Conservation (phyloP, 2,888 invertebrate genomes). For the Dicyrtoma fusca region DNA sequence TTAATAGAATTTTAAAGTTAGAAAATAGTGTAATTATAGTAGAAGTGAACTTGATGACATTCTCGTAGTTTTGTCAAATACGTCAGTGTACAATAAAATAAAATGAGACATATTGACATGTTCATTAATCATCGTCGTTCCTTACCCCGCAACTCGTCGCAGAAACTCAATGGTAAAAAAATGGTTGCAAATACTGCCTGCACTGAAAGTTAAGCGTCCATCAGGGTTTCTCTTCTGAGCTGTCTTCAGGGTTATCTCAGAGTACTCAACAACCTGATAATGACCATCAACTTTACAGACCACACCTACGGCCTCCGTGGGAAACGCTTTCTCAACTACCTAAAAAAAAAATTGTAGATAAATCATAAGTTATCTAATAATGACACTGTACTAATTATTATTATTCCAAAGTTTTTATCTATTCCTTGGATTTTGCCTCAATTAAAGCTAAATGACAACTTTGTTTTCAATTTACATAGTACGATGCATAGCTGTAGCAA, state of each 20-base stretch:
- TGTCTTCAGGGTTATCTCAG: constrained; percentile 87
- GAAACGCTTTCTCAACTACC: constrained; percentile 83
- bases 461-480: background rate
- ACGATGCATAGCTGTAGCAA: no score
- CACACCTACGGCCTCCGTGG: constrained; percentile 93
- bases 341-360: constrained; percentile 54
- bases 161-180: constrained; percentile 90
- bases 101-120: no score
- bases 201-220: constrained; percentile 84
- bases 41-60: no score
- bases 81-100: no score
- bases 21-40: background rate
- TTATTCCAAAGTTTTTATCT: background rate
- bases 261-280: constrained; percentile 95
- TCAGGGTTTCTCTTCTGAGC: constrained; percentile 77
- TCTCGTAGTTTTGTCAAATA: no score
- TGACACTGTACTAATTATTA: background rate
- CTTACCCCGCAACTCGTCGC: constrained; percentile 68
- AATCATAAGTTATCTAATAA: background rate
- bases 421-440: background rate
- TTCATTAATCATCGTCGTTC: background rate
- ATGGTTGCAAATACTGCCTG: constrained; percentile 98
- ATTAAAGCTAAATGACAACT: background rate
- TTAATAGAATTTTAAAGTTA: background rate
- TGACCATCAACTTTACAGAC: constrained; percentile 89